Conservation (phyloP, 2,888 invertebrate genomes). For the Ariolimax columbianus region DNA sequence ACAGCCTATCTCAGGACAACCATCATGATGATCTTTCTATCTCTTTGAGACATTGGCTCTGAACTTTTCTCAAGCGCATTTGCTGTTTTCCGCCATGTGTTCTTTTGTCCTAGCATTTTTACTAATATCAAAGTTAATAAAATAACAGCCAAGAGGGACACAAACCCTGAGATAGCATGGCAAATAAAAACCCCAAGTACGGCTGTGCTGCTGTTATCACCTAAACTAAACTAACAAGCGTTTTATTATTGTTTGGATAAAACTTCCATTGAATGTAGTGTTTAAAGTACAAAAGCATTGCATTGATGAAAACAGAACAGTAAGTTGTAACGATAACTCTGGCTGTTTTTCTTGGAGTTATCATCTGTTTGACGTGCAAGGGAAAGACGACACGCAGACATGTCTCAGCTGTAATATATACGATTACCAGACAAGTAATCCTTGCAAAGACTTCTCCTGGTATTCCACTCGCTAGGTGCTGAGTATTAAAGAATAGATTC, state of each 20-base stretch:
- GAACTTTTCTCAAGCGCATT: neutral
- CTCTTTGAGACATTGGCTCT: neutral
- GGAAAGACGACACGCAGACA: constrained; percentile 26
- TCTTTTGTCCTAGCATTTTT: neutral
- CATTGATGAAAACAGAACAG: neutral
- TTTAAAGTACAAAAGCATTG: neutral
- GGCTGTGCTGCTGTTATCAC: neutral
- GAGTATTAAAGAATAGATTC: neutral
- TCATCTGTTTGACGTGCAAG: neutral
- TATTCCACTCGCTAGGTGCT: neutral
- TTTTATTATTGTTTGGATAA: neutral
- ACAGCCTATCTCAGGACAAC: too few relatives aligned
- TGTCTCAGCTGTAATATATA: neutral
- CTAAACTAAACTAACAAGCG: neutral
- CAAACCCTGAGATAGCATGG: neutral
- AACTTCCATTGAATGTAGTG: neutral
- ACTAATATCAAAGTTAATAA: neutral
- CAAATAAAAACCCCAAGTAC: neutral
- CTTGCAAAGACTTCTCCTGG: neutral
- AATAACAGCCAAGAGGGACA: neutral
- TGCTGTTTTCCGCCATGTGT: neutral
- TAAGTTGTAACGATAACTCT: neutral
- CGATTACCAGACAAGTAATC: neutral
- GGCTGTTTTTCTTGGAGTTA: neutral
- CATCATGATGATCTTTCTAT: too few relatives aligned